phyloP scores from a whole-genome alignment of 2,888 invertebrate species.

The Ommatoiulus sabulosus region DNA sequence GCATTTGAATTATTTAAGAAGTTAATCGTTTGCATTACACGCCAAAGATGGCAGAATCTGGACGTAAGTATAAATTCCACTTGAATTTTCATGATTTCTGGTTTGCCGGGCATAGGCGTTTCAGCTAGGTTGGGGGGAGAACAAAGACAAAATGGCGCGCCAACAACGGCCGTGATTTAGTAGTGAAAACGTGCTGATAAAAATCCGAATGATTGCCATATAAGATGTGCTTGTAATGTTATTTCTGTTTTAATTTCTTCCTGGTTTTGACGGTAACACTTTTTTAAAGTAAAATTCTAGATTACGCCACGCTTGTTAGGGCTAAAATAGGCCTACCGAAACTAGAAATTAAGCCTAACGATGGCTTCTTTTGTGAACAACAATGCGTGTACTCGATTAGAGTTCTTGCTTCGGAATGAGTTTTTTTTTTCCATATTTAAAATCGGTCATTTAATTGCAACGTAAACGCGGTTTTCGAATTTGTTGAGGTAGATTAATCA shows the following conservation, averaged over 20 bases:
- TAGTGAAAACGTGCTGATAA: neutral
- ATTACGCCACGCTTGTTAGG: no score
- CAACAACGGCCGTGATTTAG: neutral
- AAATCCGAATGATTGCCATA: neutral
- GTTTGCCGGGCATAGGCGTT: no score
- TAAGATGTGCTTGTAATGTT: neutral
- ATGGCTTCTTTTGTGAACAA: no score
- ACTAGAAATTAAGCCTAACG: no score
- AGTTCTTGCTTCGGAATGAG: no score
- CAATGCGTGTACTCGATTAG: no score
- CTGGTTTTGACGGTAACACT: neutral
- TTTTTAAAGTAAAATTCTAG: neutral
- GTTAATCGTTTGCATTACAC: no score
- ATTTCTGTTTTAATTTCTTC: neutral
- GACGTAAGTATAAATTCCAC: slow-evolving; percentile 44
- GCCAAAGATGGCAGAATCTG: slow-evolving; percentile 54
- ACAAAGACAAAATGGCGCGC: slow-evolving; percentile 10
- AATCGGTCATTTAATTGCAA: no score
- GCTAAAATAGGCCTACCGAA: no score
- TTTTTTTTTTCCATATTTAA: no score
- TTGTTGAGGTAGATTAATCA: no score
- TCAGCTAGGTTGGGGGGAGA: neutral
- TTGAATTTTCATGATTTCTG: neutral
- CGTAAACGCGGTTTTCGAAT: no score
- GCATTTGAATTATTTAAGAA: neutral